These are phyloP conservation scores for Catharus ustulatus DNA, from an alignment of 2,797 vertebrate species.

Conservation along the genomic window DNA sequence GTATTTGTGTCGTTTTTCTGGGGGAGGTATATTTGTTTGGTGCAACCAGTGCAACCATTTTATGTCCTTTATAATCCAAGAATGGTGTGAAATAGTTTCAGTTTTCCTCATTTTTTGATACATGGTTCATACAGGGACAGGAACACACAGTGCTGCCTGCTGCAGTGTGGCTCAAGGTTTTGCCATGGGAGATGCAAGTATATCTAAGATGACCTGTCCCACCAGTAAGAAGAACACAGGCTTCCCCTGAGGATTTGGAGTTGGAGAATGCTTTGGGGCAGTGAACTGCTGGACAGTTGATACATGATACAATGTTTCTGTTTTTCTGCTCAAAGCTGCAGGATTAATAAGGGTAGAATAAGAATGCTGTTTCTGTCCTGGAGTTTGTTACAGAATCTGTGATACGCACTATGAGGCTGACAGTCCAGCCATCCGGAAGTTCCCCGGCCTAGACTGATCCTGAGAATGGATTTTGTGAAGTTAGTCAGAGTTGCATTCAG, in stretches of 20 bases:
- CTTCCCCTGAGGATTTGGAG: not conserved
- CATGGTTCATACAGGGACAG: not conserved
- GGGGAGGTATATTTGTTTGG: not conserved
- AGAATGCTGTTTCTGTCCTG: not conserved
- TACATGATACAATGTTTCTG: not conserved
- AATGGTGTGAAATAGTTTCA: not conserved
- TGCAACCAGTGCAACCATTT: not conserved
- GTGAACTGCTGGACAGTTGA: not conserved
- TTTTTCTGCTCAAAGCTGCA: not conserved
- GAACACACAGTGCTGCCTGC: not conserved
- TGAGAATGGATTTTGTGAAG: not conserved
- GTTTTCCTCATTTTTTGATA: not conserved
- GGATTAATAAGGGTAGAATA: not conserved
- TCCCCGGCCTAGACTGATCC: not conserved
- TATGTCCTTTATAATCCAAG: not conserved
- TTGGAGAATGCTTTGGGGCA: not conserved
- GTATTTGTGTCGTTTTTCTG: accelerated
- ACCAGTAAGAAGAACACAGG: not conserved
- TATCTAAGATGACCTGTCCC: not conserved
- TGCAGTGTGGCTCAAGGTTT: not conserved
- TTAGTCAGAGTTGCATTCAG: not conserved
- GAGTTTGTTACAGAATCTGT: not conserved
- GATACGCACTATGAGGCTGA: not conserved
- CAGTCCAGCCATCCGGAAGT: not conserved
- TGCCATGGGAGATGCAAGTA: not conserved